These are phyloP conservation scores for Aulostomus chinensis DNA, from an alignment of 2,797 vertebrate genomes.

Conservation along the genomic window DNA sequence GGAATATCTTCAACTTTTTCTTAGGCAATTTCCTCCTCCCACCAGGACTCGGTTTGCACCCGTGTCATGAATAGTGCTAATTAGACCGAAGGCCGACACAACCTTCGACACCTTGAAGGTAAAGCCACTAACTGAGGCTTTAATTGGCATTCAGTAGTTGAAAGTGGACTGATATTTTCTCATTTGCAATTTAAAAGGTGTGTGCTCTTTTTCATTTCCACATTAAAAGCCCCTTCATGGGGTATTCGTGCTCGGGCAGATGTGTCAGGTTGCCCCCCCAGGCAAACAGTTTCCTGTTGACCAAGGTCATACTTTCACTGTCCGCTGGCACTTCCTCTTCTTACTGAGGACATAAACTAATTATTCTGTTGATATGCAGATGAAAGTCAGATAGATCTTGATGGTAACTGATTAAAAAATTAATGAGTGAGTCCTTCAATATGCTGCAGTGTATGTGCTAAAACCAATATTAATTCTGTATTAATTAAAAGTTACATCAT, in stretches of 20 bases:
- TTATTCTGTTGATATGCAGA: slow-evolving; percentile 16
- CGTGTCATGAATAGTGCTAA: slow-evolving; percentile 22
- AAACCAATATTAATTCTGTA: too few relatives aligned
- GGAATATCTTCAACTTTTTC: too few relatives aligned
- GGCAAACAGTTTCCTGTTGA: slow-evolving; percentile 50
- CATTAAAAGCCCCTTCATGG: slow-evolving; percentile 56
- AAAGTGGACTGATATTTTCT: slow-evolving; percentile 38
- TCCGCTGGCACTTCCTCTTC: slow-evolving; percentile 21
- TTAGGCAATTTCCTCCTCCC: not conserved
- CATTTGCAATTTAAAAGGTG: slow-evolving; percentile 57
- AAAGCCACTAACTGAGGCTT: slow-evolving; percentile 35
- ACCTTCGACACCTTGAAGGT: slow-evolving; percentile 14
- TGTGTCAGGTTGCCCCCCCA: slow-evolving; percentile 34
- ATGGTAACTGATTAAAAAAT: not conserved
- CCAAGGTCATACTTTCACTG: slow-evolving; percentile 53
- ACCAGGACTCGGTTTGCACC: not conserved
- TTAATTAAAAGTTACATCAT: too few relatives aligned
- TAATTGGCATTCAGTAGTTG: slow-evolving; percentile 39
- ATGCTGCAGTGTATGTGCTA: not conserved
- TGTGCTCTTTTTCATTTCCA: slow-evolving; percentile 44
- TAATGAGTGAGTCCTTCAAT: not conserved
- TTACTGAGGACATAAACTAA: slow-evolving; percentile 23
- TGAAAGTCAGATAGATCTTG: slow-evolving; percentile 6
- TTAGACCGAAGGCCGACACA: slow-evolving; percentile 14
- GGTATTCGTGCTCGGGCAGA: slow-evolving; percentile 51